Evolutionary conservation across 2,113 vertebrate genomes (phyloP).

Genomic region (Chionomys nivalis): DNA sequence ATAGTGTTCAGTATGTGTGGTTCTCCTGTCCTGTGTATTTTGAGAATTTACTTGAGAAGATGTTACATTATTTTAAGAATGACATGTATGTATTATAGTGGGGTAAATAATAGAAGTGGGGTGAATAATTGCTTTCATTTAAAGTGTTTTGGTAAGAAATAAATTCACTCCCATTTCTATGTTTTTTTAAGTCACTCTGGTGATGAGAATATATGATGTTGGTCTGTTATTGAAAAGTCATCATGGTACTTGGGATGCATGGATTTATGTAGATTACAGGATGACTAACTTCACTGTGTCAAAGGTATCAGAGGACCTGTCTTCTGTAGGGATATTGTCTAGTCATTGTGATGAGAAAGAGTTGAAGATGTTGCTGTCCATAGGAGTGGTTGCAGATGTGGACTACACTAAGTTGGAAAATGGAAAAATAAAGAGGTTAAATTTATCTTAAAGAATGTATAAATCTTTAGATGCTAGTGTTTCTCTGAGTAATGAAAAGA

Average conservation of each 20-base stretch:
- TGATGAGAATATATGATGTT: conserved; percentile 5
- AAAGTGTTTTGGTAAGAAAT: conserved; percentile 47
- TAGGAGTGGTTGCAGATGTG: neutral
- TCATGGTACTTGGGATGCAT: conserved; percentile 40
- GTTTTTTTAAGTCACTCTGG: conserved; percentile 47
- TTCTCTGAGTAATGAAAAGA: conserved; percentile 19
- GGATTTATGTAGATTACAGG: neutral
- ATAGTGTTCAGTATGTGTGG: conserved; percentile 1
- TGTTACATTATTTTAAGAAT: conserved; percentile 24
- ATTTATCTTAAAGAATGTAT: conserved; percentile 45
- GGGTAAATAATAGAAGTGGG: neutral
- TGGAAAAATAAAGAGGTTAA: conserved; percentile 47
- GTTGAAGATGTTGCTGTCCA: neutral
- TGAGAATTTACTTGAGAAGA: conserved; percentile 35
- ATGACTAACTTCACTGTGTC: conserved; percentile 56
- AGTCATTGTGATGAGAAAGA: conserved; percentile 7
- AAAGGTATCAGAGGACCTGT: neutral
- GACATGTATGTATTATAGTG: neutral
- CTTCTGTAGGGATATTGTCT: conserved; percentile 42
- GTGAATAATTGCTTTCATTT: conserved; percentile 48
- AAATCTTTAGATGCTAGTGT: conserved; percentile 44
- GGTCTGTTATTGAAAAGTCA: conserved; percentile 34
- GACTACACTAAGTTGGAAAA: conserved; percentile 8
- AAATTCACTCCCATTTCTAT: conserved; percentile 31
- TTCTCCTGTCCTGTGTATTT: conserved; percentile 49